Conservation (phyloP, 2,113 vertebrate species). For the Centropus unirufus region DNA sequence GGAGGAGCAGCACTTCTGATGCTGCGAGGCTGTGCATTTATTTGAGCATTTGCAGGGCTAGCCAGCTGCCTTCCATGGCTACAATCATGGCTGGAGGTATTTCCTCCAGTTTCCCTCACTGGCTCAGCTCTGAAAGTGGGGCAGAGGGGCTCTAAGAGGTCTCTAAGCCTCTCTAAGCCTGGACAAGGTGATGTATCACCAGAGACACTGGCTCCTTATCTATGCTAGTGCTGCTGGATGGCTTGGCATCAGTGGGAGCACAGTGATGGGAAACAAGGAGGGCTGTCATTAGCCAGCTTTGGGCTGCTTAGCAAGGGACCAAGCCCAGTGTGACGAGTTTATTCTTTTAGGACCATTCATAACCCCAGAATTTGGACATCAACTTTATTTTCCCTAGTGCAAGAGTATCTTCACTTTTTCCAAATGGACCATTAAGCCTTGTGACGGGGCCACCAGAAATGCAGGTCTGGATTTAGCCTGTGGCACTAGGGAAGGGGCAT, state of each 20-base stretch:
- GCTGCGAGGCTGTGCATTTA: not conserved
- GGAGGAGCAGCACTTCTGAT: not conserved
- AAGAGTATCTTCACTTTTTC: not conserved
- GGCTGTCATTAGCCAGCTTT: not conserved
- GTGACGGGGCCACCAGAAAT: not conserved
- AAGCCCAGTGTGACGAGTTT: accelerated
- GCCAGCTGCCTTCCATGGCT: not conserved
- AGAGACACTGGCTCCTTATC: not conserved
- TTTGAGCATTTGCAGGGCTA: not conserved
- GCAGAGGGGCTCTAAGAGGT: not conserved
- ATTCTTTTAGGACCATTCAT: not conserved
- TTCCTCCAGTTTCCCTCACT: not conserved
- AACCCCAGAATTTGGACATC: not conserved
- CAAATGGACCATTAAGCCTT: not conserved
- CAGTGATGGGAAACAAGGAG: not conserved
- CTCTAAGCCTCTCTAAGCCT: accelerated
- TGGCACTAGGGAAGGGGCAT: not conserved
- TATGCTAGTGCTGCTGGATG: accelerated
- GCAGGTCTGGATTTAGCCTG: not conserved
- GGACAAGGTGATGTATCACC: not conserved
- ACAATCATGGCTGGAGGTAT: accelerated
- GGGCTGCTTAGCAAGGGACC: accelerated
- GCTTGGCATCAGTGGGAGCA: not conserved
- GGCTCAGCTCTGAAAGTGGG: not conserved
- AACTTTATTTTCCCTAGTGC: accelerated